phyloP scores from a whole-genome alignment of 2,888 invertebrate genomes.

The Tenthredo livida region DNA sequence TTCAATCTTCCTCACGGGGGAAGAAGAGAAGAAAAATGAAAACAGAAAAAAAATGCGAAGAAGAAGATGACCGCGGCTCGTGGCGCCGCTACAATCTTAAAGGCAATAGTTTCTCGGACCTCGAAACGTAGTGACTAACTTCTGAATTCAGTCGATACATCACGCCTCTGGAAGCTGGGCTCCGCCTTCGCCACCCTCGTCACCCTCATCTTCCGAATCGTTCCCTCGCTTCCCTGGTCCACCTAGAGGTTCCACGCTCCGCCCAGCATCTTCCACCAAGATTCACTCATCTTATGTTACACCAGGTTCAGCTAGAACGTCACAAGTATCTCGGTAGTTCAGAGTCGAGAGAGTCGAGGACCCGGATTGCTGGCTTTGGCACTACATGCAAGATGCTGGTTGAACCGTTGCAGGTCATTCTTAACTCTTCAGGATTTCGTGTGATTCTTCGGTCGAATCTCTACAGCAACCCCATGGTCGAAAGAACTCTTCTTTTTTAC shows the following conservation, averaged over 20 bases:
- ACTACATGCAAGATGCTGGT: no score
- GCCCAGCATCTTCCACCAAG: conserved; percentile 63
- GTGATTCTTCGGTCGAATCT: no score
- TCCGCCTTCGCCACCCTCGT: conserved; percentile 70
- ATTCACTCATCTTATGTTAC: conserved; percentile 53
- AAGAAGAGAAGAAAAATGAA: not conserved
- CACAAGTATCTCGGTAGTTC: not conserved
- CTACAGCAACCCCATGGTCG: no score
- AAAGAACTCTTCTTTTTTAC: no score
- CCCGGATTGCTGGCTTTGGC: no score
- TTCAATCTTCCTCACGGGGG: not conserved
- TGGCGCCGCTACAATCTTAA: conserved; percentile 60
- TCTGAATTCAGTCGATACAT: conserved; percentile 75
- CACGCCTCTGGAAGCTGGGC: conserved; percentile 72
- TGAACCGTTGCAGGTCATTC: no score
- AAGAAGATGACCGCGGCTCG: conserved; percentile 40
- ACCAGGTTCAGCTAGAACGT: not conserved
- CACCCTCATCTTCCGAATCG: conserved; percentile 30
- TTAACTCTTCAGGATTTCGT: no score
- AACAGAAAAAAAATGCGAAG: not conserved
- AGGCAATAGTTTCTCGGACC: conserved; percentile 19
- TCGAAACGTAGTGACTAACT: conserved; percentile 52
- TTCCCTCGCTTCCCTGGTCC: conserved; percentile 3
- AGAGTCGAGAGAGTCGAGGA: not conserved
- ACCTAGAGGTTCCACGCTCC: conserved; percentile 64